phyloP scores from a whole-genome alignment of 2,797 vertebrate genomes.

The Echiichthys vipera region DNA sequence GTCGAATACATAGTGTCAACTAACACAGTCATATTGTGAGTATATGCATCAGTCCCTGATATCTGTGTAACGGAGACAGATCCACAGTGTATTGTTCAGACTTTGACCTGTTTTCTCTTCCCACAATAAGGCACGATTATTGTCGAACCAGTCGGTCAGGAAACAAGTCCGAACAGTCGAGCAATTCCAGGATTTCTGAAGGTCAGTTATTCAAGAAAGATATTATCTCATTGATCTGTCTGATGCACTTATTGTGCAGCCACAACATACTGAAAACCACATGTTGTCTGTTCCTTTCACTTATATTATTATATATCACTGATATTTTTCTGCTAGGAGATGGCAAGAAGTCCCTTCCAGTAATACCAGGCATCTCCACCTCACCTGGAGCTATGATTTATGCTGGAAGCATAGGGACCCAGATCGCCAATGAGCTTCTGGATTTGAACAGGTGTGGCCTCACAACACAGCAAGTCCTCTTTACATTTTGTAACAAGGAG shows the following conservation, averaged over 20 bases:
- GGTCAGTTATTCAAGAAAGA: conserved; percentile 64
- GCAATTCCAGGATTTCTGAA: conserved; percentile 79
- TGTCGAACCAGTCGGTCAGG: conserved; percentile 73
- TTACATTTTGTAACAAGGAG: neutral
- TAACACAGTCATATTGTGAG: conserved; percentile 97
- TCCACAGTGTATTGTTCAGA: neutral
- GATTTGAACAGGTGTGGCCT: conserved; percentile 89
- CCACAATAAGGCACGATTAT: conserved; percentile 61
- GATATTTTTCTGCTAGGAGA: conserved; percentile 76
- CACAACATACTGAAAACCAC: neutral
- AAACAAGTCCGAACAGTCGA: conserved; percentile 75
- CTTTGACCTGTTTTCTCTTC: conserved; percentile 9
- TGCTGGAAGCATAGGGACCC: conserved; percentile 91
- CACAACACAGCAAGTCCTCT: neutral
- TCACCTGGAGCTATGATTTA: conserved; percentile 88
- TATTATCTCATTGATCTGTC: neutral
- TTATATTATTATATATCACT: conserved; percentile 35
- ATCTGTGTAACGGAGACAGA: neutral
- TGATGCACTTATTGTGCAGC: neutral
- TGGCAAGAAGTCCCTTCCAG: conserved; percentile 85
- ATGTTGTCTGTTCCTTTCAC: neutral
- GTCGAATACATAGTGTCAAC: conserved; percentile 97
- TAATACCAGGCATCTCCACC: conserved; percentile 87
- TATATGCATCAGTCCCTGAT: conserved; percentile 57
- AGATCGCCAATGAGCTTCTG: conserved; percentile 92